Conservation (phyloP, 2,888 invertebrate species). For the Limnephilus rhombicus region DNA sequence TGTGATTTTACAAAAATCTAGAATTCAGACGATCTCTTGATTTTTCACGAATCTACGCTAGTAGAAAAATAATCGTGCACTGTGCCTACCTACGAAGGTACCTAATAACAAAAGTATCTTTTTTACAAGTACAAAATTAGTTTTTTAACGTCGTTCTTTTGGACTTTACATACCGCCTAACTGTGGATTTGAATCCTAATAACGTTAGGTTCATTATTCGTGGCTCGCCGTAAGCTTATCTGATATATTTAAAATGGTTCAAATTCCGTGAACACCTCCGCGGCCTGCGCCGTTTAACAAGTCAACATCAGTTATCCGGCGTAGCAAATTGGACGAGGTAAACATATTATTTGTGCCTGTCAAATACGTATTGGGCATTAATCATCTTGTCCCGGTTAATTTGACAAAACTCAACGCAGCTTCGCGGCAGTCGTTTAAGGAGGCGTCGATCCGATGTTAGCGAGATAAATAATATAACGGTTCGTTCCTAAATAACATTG, state of each 20-base stretch:
- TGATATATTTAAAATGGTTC: conserved; percentile 11
- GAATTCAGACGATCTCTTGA: too few relatives aligned
- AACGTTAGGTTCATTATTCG: too few relatives aligned
- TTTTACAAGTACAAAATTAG: too few relatives aligned
- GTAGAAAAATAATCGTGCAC: too few relatives aligned
- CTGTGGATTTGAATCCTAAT: too few relatives aligned
- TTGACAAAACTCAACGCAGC: conserved; percentile 49
- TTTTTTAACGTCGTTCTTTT: too few relatives aligned
- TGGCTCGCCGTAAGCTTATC: not conserved
- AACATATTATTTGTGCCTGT: conserved; percentile 50
- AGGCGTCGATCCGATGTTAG: conserved; percentile 45
- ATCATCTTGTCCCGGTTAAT: conserved; percentile 52
- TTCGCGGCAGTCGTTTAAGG: conserved; percentile 29
- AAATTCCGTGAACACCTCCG: conserved; percentile 16
- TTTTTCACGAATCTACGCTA: too few relatives aligned
- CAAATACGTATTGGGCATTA: conserved; percentile 45
- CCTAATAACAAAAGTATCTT: too few relatives aligned
- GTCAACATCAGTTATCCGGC: conserved; percentile 30
- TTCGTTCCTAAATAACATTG: not conserved
- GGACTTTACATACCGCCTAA: too few relatives aligned
- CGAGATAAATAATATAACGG: conserved; percentile 39
- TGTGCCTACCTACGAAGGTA: too few relatives aligned
- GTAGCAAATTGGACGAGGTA: conserved; percentile 44
- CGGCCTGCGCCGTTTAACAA: conserved; percentile 9
- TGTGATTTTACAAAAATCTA: too few relatives aligned